A percentile compares a stretch with the other conserved stretches of the same genome.
These are phyloP conservation scores for Hapalemur alaotrensis DNA, from an alignment of 2,797 vertebrate genomes.

Conservation along the genomic window DNA sequence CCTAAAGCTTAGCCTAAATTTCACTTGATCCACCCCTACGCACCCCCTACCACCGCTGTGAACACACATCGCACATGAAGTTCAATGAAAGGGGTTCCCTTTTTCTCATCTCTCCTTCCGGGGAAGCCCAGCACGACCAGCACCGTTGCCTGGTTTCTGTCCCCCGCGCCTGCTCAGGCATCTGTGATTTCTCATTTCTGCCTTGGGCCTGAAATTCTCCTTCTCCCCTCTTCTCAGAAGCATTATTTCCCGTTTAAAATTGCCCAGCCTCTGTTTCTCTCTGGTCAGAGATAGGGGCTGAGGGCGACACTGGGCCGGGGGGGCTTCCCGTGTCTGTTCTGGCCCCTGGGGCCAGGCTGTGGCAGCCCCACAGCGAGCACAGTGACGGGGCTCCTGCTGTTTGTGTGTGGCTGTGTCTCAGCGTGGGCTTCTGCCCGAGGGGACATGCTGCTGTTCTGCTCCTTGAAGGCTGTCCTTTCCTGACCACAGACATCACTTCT, in stretches of 20 bases:
- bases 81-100: not conserved
- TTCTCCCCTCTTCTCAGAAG: not conserved
- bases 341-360: not conserved
- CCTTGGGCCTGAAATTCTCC: not conserved
- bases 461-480: not conserved
- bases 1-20: not conserved
- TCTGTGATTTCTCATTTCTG: not conserved
- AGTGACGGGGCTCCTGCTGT: not conserved
- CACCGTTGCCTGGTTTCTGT: fast-evolving
- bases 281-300: not conserved
- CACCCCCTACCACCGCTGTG: fast-evolving
- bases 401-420: not conserved
- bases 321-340: not conserved
- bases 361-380: fast-evolving
- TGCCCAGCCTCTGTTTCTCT: not conserved
- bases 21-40: not conserved
- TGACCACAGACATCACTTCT: not conserved
- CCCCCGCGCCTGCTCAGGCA: not conserved
- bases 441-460: not conserved
- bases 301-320: not conserved
- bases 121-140: not conserved
- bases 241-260: not conserved
- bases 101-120: not conserved
- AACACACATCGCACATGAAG: too few relatives aligned
- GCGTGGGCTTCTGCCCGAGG: not conserved